phyloP scores from a whole-genome alignment of 2,888 invertebrate genomes.

The Rhagonycha lutea region DNA sequence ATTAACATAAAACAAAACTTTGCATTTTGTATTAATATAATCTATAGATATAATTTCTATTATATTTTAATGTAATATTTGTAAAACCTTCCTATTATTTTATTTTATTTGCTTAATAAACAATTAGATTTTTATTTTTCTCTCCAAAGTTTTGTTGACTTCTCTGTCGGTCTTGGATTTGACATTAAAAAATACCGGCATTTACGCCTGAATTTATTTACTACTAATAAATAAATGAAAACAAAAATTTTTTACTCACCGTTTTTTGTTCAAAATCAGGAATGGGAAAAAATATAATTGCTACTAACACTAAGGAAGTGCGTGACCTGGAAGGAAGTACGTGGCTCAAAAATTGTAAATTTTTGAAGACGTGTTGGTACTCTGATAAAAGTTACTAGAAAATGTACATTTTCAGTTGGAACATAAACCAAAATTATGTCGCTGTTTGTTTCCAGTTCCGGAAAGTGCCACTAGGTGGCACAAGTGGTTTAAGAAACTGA shows the following conservation, averaged over 20 bases:
- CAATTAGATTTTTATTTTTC: no score
- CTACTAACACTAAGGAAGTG: background rate
- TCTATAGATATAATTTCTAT: no score
- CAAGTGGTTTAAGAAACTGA: background rate
- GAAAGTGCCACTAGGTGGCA: background rate
- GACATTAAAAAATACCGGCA: background rate
- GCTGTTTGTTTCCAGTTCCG: background rate
- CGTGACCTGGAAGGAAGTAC: background rate
- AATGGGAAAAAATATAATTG: background rate
- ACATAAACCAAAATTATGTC: background rate
- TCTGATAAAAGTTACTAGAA: background rate
- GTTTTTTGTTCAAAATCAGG: background rate
- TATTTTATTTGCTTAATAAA: no score
- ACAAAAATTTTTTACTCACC: background rate
- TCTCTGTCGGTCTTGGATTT: background rate
- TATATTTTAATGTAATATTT: no score
- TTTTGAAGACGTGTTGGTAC: background rate
- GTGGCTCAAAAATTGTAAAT: background rate
- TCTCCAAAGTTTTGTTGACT: no score
- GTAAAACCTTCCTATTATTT: no score
- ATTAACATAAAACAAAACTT: background rate
- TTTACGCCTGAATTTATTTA: background rate
- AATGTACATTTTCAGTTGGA: background rate
- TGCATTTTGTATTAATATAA: background rate
- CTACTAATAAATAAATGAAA: background rate